phyloP scores from a whole-genome alignment of 2,888 invertebrate genomes.

The Netelia fuscicornis region DNA sequence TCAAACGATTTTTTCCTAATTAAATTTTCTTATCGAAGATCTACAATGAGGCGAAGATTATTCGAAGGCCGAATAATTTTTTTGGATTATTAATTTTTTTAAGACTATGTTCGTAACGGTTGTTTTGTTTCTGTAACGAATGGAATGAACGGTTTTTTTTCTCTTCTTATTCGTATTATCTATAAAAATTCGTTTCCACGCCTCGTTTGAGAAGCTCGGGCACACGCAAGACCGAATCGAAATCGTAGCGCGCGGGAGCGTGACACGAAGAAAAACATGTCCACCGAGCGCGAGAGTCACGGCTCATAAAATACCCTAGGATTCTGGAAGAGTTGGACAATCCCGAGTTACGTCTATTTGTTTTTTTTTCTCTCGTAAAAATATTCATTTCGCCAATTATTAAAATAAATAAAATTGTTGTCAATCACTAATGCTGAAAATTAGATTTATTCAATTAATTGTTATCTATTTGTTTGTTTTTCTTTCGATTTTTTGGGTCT shows the following conservation, averaged over 20 bases:
- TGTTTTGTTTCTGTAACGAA: neutral
- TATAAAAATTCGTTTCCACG: conserved; percentile 53
- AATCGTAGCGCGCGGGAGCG: conserved; percentile 38
- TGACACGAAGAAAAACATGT: conserved; percentile 42
- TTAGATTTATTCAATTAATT: too few relatives aligned
- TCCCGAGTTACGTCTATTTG: conserved; percentile 27
- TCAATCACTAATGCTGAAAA: too few relatives aligned
- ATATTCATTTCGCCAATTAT: too few relatives aligned
- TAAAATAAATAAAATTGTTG: too few relatives aligned
- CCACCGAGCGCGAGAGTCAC: conserved; percentile 64
- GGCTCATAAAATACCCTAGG: conserved; percentile 71
- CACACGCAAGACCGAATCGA: conserved; percentile 44
- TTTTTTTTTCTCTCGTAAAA: conserved; percentile 34
- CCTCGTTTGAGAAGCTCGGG: conserved; percentile 40
- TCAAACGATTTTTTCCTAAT: too few relatives aligned
- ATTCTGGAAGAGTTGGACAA: conserved; percentile 29
- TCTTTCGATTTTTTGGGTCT: neutral
- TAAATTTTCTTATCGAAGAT: too few relatives aligned
- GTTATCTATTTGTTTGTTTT: conserved; percentile 14
- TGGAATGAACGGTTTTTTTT: conserved; percentile 25
- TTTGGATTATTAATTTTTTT: conserved; percentile 15
- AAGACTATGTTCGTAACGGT: neutral
- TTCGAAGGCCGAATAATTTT: too few relatives aligned
- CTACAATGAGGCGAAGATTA: too few relatives aligned
- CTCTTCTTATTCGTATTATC: neutral